These are phyloP conservation scores for Poecile montanus DNA, from an alignment of 2,797 vertebrate species.

Conservation along the genomic window DNA sequence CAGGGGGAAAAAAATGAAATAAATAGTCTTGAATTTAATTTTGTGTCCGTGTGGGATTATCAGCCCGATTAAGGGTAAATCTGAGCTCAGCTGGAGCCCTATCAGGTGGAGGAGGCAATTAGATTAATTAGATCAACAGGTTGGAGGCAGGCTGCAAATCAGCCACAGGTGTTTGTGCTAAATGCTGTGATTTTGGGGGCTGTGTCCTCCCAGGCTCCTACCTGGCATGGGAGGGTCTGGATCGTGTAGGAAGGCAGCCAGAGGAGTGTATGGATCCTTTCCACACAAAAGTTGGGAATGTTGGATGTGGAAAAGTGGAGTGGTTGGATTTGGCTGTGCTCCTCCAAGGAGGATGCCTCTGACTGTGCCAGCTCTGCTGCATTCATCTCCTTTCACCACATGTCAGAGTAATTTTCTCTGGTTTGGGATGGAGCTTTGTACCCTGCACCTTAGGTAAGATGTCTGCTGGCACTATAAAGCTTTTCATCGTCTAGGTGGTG, in stretches of 20 bases:
- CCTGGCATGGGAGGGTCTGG: fast-evolving
- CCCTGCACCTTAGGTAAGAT: background rate
- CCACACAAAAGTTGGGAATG: no score
- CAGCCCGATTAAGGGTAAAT: background rate
- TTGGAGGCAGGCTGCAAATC: background rate
- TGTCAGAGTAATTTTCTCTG: background rate
- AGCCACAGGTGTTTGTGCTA: background rate
- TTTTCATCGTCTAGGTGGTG: background rate
- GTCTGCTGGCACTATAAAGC: background rate
- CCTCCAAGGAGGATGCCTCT: fast-evolving
- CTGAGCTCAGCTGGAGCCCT: background rate
- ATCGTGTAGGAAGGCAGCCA: fast-evolving
- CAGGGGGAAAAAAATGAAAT: background rate
- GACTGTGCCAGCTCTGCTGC: background rate
- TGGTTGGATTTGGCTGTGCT: background rate
- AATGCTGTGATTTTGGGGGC: background rate
- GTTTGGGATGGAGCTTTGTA: background rate
- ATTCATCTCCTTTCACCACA: fast-evolving
- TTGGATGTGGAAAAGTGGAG: no score
- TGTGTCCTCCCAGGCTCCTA: background rate
- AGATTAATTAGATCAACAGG: background rate
- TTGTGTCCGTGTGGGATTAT: background rate
- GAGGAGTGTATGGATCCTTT: fast-evolving
- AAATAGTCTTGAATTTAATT: background rate
- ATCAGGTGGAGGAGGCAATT: background rate